Conservation (phyloP, 2,113 vertebrate species). For the Leptobrachium leishanense region DNA sequence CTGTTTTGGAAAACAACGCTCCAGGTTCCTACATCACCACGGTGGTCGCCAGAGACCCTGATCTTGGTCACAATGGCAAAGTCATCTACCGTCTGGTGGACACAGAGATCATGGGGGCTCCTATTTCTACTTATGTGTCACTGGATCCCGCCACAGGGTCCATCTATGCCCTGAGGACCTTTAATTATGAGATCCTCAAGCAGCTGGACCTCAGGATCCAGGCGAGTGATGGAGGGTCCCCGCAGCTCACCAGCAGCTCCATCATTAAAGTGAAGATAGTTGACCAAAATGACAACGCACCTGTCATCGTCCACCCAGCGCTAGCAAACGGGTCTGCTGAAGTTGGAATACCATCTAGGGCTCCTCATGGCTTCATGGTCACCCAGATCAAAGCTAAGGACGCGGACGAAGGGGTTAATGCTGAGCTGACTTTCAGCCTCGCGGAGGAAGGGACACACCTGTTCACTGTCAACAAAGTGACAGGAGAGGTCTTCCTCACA, state of each 20-base stretch:
- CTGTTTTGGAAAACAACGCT: slow-evolving; percentile 83
- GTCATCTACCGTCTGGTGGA: slow-evolving; percentile 84
- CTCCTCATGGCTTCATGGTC: slow-evolving; percentile 78
- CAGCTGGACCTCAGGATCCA: slow-evolving; percentile 83
- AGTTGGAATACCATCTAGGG: slow-evolving; percentile 81
- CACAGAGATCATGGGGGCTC: slow-evolving; percentile 73
- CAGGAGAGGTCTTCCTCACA: slow-evolving; percentile 81
- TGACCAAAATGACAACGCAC: slow-evolving; percentile 93
- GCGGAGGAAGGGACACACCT: slow-evolving; percentile 73
- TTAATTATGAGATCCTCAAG: slow-evolving; percentile 88
- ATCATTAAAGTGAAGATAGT: slow-evolving; percentile 83
- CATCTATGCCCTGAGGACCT: slow-evolving; percentile 88
- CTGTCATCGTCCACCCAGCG: slow-evolving; percentile 76
- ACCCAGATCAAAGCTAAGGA: slow-evolving; percentile 87
- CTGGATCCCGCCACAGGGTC: slow-evolving; percentile 87
- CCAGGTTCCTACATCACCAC: slow-evolving; percentile 85
- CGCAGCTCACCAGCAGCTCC: slow-evolving; percentile 85
- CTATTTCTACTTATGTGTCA: slow-evolving; percentile 86
- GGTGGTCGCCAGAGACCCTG: slow-evolving; percentile 77
- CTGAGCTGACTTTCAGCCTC: slow-evolving; percentile 83
- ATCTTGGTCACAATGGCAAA: slow-evolving; percentile 83
- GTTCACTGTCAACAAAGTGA: slow-evolving; percentile 81
- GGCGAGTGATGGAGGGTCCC: slow-evolving; percentile 86
- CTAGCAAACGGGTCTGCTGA: slow-evolving; percentile 85
- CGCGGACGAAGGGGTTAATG: slow-evolving; percentile 83